A percentile compares a stretch with the other conserved stretches of the same genome.
phyloP scores from a whole-genome alignment of 2,797 vertebrate genomes.

The Poeciliopsis infans region DNA sequence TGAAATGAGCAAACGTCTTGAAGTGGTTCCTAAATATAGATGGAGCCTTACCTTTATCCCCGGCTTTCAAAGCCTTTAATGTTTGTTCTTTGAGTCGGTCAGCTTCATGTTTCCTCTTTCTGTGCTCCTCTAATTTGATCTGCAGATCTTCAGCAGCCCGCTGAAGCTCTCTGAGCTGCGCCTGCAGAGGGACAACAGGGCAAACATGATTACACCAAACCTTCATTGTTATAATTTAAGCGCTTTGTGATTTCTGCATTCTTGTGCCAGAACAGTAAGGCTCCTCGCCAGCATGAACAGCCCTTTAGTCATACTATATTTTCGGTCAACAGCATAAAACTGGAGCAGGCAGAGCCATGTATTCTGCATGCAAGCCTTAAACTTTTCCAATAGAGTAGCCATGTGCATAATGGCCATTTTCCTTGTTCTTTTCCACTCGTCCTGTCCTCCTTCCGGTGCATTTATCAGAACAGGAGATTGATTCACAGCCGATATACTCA shows the following conservation, averaged over 20 bases:
- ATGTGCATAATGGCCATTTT: not conserved
- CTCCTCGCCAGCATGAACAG: not conserved
- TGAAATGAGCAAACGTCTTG: slow-evolving; percentile 33
- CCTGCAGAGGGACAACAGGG: slow-evolving; percentile 47
- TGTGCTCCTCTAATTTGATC: slow-evolving; percentile 72
- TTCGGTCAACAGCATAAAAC: not conserved
- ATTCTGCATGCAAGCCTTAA: not conserved
- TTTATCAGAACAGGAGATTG: not conserved
- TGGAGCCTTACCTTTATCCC: slow-evolving; percentile 51
- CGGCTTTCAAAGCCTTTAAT: slow-evolving; percentile 47
- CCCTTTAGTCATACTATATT: slow-evolving; percentile 3
- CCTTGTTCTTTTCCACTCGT: not conserved
- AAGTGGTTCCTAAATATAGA: slow-evolving; percentile 41
- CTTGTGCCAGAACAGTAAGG: not conserved
- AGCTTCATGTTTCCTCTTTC: slow-evolving; percentile 64
- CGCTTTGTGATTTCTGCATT: not conserved
- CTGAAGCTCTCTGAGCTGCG: slow-evolving; percentile 75
- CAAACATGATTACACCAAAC: not conserved
- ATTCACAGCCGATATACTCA: not conserved
- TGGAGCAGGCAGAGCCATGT: not conserved
- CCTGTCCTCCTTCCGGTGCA: not conserved
- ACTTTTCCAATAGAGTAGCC: not conserved
- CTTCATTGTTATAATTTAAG: not conserved
- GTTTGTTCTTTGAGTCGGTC: slow-evolving; percentile 63
- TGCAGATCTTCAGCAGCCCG: slow-evolving; percentile 73